phyloP scores from a whole-genome alignment of 2,888 invertebrate species.

The Xiphydria camelus region DNA sequence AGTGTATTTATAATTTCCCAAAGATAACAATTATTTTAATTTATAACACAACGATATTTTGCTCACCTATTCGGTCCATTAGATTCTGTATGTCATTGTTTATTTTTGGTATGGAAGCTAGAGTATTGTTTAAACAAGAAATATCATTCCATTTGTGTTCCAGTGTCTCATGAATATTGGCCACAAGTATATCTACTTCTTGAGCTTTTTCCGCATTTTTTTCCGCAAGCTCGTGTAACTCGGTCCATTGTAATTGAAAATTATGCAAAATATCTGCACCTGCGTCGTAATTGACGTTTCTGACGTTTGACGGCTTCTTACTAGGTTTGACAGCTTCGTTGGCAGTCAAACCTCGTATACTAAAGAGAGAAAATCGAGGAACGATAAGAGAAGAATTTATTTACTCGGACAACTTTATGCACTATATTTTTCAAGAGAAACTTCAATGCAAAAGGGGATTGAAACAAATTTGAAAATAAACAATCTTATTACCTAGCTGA shows the following conservation, averaged over 20 bases:
- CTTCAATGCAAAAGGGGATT: too few species aligned
- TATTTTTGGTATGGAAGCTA: slow-evolving; percentile 59
- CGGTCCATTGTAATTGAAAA: slow-evolving; percentile 74
- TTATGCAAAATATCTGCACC: slow-evolving; percentile 71
- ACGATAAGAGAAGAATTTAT: slow-evolving; percentile 1
- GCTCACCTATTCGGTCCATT: slow-evolving; percentile 59
- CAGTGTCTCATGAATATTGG: slow-evolving; percentile 51
- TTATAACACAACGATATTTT: not conserved
- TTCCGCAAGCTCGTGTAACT: slow-evolving; percentile 70
- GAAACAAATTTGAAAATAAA: not conserved
- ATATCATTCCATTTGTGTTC: slow-evolving; percentile 57
- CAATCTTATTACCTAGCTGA: slow-evolving; percentile 47
- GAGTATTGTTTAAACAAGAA: slow-evolving; percentile 51
- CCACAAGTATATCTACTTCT: slow-evolving; percentile 59
- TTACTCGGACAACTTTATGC: not conserved
- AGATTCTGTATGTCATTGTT: slow-evolving; percentile 57
- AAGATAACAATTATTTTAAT: slow-evolving; percentile 7
- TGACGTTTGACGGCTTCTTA: slow-evolving; percentile 26
- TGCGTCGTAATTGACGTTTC: slow-evolving; percentile 63
- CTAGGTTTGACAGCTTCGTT: slow-evolving; percentile 39
- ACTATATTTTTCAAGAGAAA: too few species aligned
- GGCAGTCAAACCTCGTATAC: slow-evolving; percentile 48
- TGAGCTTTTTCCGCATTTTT: slow-evolving; percentile 65
- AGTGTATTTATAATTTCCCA: not conserved
- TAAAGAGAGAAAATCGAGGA: slow-evolving; percentile 23